Evolutionary conservation across 2,797 vertebrate species (phyloP).

Genomic region (Xiphorhynchus erythropygius): DNA sequence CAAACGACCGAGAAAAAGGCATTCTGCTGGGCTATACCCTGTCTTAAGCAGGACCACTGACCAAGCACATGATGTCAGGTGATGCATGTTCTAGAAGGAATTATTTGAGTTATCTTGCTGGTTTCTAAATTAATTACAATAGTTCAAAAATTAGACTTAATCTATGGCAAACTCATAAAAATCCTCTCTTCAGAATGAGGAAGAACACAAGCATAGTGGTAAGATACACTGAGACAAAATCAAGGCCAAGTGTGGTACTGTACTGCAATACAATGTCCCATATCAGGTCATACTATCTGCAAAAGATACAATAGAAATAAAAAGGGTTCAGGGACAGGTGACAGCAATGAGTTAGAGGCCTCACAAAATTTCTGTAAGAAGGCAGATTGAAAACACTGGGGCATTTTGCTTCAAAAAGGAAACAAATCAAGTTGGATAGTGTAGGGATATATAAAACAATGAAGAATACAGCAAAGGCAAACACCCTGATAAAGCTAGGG

Average conservation of each 20-base stretch:
- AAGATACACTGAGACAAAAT: not conserved
- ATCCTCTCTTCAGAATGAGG: not conserved
- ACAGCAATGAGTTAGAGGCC: not conserved
- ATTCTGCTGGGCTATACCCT: not conserved
- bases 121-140: not conserved
- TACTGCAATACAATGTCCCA: not conserved
- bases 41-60: not conserved
- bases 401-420: not conserved
- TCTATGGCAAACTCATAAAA: not conserved
- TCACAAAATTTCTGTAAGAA: not conserved
- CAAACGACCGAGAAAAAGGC: not conserved
- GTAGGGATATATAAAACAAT: not conserved
- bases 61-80: rapidly evolving
- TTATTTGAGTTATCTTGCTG: not conserved
- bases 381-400: not conserved
- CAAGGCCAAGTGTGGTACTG: not conserved
- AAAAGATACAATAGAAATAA: not conserved
- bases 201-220: not conserved
- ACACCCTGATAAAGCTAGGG: not conserved
- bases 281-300: not conserved
- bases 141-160: not conserved
- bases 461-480: not conserved
- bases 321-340: conserved; percentile 1
- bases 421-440: not conserved
- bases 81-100: not conserved